Evolutionary conservation across 2,113 vertebrate genomes (phyloP).

Genomic region (Microcebus murinus): DNA sequence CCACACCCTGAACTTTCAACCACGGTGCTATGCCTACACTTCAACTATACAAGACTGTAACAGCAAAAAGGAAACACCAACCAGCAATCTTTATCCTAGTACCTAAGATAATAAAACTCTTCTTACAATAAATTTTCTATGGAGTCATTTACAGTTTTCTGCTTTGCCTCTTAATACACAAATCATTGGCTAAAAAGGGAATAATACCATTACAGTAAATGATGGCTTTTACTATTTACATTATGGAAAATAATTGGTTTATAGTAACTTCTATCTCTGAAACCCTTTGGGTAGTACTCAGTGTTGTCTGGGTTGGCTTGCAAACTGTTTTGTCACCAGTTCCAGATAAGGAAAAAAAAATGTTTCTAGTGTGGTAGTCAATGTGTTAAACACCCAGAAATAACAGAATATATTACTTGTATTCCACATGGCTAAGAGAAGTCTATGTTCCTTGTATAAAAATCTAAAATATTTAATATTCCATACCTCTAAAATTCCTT

Average conservation of each 20-base stretch:
- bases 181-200: neutral
- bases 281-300: neutral
- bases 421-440: neutral
- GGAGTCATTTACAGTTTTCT: neutral
- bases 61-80: neutral
- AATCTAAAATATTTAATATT: neutral
- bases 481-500: slow-evolving; percentile 95
- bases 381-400: neutral
- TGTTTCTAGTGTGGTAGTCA: no score
- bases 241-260: neutral
- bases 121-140: neutral
- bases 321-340: neutral
- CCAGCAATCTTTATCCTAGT: neutral
- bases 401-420: neutral
- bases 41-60: neutral
- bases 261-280: neutral
- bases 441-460: neutral
- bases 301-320: neutral
- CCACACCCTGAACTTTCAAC: neutral
- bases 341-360: neutral
- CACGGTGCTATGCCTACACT: neutral
- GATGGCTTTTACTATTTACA: neutral
- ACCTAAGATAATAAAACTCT: neutral
- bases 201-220: neutral
- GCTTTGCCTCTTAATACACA: neutral